phyloP scores from a whole-genome alignment of 2,888 invertebrate species.

The Acleris cristana region DNA sequence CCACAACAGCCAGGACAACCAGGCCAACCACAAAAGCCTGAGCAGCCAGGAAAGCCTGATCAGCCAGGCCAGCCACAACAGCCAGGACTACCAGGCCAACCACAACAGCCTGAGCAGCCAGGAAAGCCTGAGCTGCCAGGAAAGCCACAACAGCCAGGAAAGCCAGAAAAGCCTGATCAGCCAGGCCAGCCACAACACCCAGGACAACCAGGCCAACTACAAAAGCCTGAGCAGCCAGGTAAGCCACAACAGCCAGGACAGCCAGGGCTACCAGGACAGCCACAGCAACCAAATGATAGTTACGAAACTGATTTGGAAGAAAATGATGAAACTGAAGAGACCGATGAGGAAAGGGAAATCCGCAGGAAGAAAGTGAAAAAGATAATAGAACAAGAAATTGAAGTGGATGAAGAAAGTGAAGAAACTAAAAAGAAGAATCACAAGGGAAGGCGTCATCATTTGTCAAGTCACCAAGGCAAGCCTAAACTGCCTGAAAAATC shows the following conservation, averaged over 20 bases:
- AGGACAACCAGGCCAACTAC: background rate
- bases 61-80: background rate
- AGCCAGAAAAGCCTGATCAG: background rate
- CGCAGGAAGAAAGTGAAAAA: no score
- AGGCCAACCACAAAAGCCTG: background rate
- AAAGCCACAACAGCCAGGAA: background rate
- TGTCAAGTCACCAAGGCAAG: background rate
- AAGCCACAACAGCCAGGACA: background rate
- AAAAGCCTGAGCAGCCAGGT: background rate
- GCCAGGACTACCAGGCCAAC: slow-evolving; percentile 2
- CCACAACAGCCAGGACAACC: background rate
- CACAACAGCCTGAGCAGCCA: background rate
- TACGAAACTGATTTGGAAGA: no score
- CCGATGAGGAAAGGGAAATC: no score
- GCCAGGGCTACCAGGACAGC: background rate
- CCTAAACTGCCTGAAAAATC: background rate
- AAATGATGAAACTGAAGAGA: no score
- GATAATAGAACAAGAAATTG: no score
- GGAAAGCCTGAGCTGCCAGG: background rate
- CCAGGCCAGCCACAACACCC: background rate
- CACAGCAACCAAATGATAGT: background rate
- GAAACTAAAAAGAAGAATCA: no score
- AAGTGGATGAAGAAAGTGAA: no score
- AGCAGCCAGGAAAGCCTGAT: background rate
- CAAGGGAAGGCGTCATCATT: no score